A percentile compares a stretch with the other conserved stretches of the same genome.
Evolutionary conservation across 1,140 invertebrate genomes (phyloP).

Genomic region (Heterodera schachtii): DNA sequence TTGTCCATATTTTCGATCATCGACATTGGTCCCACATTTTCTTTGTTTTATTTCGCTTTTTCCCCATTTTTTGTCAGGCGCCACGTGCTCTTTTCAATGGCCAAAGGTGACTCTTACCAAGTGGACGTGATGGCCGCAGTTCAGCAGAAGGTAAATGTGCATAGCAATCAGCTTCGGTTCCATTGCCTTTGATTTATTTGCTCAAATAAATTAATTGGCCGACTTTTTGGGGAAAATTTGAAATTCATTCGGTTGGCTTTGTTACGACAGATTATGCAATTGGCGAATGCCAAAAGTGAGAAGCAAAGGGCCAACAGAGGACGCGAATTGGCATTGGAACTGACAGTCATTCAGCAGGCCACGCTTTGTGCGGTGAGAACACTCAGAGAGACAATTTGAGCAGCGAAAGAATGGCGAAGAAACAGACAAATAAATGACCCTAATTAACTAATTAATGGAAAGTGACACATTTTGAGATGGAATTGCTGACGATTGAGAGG

Average conservation of each 20-base stretch:
- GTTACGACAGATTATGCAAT: conserved; percentile 34
- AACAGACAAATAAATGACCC: too few relatives aligned
- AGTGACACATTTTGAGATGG: too few relatives aligned
- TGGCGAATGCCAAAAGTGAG: conserved; percentile 29
- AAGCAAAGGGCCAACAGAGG: conserved; percentile 3
- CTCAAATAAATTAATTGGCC: too few relatives aligned
- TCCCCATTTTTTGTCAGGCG: conserved; percentile 36
- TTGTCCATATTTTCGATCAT: conserved; percentile 13
- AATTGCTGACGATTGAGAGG: too few relatives aligned
- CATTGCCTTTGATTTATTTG: neutral
- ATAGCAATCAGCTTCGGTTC: neutral
- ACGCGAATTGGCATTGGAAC: conserved; percentile 46
- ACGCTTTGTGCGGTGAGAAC: conserved; percentile 56
- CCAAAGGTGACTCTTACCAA: conserved; percentile 46
- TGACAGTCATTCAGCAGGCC: conserved; percentile 50
- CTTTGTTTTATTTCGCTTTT: neutral
- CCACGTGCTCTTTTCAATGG: conserved; percentile 57
- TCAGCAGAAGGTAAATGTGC: conserved; percentile 46
- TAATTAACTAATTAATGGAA: too few relatives aligned
- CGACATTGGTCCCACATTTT: neutral
- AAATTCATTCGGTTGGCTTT: too few relatives aligned
- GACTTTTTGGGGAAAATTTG: too few relatives aligned
- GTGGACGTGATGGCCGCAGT: conserved; percentile 52
- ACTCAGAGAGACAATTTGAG: conserved; percentile 27
- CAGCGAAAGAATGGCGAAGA: neutral